Percentiles rank a stretch among this genome's conserved stretches.
These are phyloP conservation scores for Pogonus chalceus DNA, from an alignment of 1,140 invertebrate genomes.

Conservation along the genomic window DNA sequence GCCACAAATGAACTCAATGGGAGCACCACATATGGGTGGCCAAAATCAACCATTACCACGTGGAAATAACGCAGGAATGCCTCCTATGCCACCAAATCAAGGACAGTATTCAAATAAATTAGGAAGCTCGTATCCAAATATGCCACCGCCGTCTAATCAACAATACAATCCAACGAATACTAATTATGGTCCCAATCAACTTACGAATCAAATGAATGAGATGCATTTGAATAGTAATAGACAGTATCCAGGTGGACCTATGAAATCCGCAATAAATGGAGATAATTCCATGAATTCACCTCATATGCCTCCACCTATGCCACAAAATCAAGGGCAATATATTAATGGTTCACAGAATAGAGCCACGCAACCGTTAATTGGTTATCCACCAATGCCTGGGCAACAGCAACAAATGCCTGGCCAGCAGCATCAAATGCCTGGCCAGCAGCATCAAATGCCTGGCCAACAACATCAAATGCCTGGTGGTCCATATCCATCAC, in stretches of 20 bases:
- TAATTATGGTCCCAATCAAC: slow-evolving; percentile 17
- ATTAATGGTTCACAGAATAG: neutral
- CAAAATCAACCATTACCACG: no score
- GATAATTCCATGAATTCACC: neutral
- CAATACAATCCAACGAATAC: slow-evolving; percentile 16
- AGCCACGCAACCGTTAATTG: slow-evolving; percentile 15
- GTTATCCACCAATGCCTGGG: slow-evolving; percentile 23
- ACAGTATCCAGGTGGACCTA: slow-evolving; percentile 14
- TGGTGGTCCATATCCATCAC: slow-evolving; percentile 21
- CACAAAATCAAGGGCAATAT: neutral
- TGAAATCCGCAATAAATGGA: slow-evolving; percentile 11
- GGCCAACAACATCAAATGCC: slow-evolving; percentile 22
- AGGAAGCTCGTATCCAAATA: slow-evolving; percentile 23
- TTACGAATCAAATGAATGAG: slow-evolving; percentile 13
- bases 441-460: slow-evolving; percentile 11
- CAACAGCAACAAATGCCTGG: slow-evolving; percentile 17
- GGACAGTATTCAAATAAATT: neutral
- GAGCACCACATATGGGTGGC: no score
- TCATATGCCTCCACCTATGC: slow-evolving; percentile 13
- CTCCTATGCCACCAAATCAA: no score
- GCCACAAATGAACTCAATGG: no score
- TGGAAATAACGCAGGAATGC: no score
- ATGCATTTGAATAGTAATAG: slow-evolving; percentile 21
- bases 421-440: slow-evolving; percentile 13
- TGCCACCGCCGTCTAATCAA: slow-evolving; percentile 19